Conservation (phyloP, 1,140 invertebrate species). For the Agraylea sexmaculata region DNA sequence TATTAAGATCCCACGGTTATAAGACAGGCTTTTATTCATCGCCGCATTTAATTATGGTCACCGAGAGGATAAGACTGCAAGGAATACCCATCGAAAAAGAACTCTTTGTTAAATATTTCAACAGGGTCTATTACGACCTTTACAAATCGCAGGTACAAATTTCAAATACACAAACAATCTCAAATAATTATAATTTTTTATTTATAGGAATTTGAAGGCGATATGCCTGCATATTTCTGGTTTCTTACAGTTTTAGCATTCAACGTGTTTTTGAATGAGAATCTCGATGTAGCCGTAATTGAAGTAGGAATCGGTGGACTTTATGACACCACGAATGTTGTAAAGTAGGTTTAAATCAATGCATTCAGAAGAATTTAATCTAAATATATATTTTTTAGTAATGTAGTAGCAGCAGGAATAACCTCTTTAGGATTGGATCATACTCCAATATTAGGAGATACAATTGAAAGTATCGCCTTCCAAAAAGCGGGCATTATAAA, state of each 20-base stretch:
- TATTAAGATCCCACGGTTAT: constrained; percentile 73
- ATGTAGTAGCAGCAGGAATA: constrained; percentile 76
- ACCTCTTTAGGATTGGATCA: constrained; percentile 91
- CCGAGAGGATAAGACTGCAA: constrained; percentile 87
- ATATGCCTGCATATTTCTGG: constrained; percentile 90
- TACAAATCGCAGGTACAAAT: constrained; percentile 32
- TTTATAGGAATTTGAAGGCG: constrained; percentile 43
- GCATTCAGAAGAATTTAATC: neutral
- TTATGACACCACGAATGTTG: constrained; percentile 88
- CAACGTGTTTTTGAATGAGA: constrained; percentile 74
- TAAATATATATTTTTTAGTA: constrained; percentile 27
- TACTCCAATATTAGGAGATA: constrained; percentile 68
- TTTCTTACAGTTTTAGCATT: constrained; percentile 90
- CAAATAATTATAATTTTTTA: constrained; percentile 5
- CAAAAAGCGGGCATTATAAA: constrained; percentile 98
- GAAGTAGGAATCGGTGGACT: constrained; percentile 97
- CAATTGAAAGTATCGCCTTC: constrained; percentile 78
- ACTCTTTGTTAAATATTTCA: constrained; percentile 73
- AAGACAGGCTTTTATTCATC: constrained; percentile 94
- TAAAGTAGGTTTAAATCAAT: constrained; percentile 45
- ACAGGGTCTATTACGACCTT: constrained; percentile 62
- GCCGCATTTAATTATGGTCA: constrained; percentile 83
- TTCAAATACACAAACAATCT: too few relatives aligned
- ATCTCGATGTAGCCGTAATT: constrained; percentile 85
- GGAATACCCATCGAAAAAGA: constrained; percentile 63